Conservation (phyloP, 2,113 vertebrate genomes). For the Apistogramma diplotaenia region DNA sequence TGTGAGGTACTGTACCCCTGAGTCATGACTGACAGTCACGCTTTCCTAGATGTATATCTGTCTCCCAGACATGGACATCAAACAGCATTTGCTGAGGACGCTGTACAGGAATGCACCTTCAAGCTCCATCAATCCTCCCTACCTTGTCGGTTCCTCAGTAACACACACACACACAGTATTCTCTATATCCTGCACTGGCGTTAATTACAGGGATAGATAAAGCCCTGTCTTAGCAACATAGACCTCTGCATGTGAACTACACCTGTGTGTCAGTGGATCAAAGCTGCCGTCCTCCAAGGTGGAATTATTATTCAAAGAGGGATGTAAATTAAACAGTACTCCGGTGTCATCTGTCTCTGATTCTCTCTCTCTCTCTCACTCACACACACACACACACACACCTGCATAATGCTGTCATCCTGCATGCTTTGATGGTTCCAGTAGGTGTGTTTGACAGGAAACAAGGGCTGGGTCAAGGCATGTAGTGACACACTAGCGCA, state of each 20-base stretch:
- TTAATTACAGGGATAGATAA: constrained; percentile 72
- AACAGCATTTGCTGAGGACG: constrained; percentile 11
- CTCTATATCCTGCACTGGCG: constrained; percentile 40
- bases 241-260: constrained; percentile 57
- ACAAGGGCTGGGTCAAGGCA: constrained; percentile 55
- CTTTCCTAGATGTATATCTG: constrained; percentile 32
- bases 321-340: constrained; percentile 67
- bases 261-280: constrained; percentile 71
- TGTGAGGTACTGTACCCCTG: constrained; percentile 5
- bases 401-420: constrained; percentile 68
- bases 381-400: constrained; percentile 26
- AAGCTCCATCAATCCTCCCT: constrained; percentile 27
- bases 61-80: constrained; percentile 43
- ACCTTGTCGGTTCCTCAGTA: constrained; percentile 5
- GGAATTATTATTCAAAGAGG: constrained; percentile 70
- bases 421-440: constrained; percentile 57
- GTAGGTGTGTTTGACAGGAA: constrained; percentile 70
- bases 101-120: constrained; percentile 42
- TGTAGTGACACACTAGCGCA: constrained; percentile 48
- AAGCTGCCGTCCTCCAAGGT: constrained; percentile 54
- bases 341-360: constrained; percentile 53
- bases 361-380: constrained; percentile 5
- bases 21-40: constrained; percentile 32
- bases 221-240: constrained; percentile 45
- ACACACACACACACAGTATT: background rate